phyloP scores from a whole-genome alignment of 1,140 invertebrate genomes.

The Scaptomyza graminum region DNA sequence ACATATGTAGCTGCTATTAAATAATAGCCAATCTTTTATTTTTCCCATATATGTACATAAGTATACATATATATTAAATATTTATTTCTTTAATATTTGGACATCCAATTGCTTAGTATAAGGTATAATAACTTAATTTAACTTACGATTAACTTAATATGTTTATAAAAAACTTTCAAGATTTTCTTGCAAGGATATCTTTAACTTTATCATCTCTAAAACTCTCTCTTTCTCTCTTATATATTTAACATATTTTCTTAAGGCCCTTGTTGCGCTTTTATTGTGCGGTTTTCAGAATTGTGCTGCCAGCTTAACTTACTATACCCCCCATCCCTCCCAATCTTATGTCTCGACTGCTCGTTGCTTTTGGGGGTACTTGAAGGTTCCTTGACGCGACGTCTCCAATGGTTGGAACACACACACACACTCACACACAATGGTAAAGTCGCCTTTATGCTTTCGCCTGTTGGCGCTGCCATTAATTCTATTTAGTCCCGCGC shows the following conservation, averaged over 20 bases:
- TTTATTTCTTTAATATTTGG: not conserved
- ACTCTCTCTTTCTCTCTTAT: no score
- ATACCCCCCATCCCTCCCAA: not conserved
- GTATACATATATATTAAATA: not conserved
- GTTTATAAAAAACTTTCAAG: no score
- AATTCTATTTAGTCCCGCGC: constrained; percentile 56
- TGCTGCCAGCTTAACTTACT: not conserved
- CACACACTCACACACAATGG: constrained; percentile 34
- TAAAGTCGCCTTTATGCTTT: constrained; percentile 63
- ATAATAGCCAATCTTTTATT: no score
- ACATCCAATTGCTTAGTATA: no score
- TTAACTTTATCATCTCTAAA: not conserved
- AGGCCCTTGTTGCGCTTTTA: constrained; percentile 75
- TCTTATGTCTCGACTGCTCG: not conserved
- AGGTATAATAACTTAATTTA: no score
- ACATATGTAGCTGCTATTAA: no score
- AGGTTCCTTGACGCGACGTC: constrained; percentile 69
- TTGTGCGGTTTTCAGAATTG: constrained; percentile 49
- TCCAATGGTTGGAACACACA: constrained; percentile 10
- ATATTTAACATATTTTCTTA: constrained; percentile 48
- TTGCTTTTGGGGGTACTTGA: constrained; percentile 43
- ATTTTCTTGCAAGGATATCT: not conserved
- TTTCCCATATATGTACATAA: no score
- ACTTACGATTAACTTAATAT: no score
- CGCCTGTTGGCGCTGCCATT: constrained; percentile 50